Conservation (phyloP, 2,113 vertebrate species). For the Capra hircus region DNA sequence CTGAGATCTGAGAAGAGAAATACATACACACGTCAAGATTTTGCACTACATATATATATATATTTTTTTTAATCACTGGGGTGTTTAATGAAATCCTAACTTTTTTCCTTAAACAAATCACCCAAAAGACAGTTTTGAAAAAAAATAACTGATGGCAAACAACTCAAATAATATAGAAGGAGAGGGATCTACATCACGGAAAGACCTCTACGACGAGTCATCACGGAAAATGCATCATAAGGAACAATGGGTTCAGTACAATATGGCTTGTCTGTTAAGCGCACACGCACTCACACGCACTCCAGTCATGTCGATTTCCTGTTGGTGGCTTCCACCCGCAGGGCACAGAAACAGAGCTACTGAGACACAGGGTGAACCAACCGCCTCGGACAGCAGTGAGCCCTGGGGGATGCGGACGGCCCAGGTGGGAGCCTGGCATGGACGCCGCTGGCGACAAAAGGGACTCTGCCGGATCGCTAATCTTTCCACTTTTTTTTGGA, state of each 20-base stretch:
- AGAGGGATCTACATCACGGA: neutral
- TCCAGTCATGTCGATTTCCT: neutral
- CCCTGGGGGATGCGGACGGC: neutral
- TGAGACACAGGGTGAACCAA: neutral
- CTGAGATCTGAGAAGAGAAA: constrained; percentile 76
- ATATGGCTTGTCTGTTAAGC: neutral
- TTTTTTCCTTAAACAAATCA: neutral
- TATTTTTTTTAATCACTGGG: neutral
- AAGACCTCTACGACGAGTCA: neutral
- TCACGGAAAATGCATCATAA: neutral
- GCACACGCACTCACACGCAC: neutral
- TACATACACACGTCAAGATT: neutral
- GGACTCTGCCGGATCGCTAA: neutral
- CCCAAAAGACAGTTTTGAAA: neutral
- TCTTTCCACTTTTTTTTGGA: neutral
- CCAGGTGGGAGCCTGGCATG: neutral
- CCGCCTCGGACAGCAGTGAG: rapidly evolving
- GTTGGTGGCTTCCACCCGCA: neutral
- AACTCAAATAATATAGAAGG: neutral
- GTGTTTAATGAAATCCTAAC: neutral
- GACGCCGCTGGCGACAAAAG: rapidly evolving
- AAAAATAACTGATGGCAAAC: neutral
- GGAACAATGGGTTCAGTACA: neutral
- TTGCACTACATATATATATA: neutral
- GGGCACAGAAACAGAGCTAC: neutral